Percentiles rank a stretch among this genome's conserved stretches.
These are phyloP conservation scores for Fistularia tabacaria DNA, from an alignment of 2,797 vertebrate species.

Conservation along the genomic window DNA sequence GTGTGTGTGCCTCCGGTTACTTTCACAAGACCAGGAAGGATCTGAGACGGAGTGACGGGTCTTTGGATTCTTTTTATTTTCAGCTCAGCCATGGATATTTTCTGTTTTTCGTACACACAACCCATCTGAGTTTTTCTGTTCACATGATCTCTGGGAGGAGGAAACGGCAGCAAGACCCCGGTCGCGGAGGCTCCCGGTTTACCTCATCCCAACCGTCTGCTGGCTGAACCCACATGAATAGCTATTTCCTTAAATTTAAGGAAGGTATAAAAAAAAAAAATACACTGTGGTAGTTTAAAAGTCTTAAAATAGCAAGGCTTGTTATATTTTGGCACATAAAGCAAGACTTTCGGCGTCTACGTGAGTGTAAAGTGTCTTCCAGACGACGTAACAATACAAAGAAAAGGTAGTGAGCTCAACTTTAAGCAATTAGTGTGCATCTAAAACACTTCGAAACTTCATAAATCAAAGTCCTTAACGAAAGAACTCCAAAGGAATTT, in stretches of 20 bases:
- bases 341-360: too few species aligned
- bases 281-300: constrained; percentile 2
- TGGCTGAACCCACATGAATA: too few species aligned
- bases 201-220: too few species aligned
- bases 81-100: constrained; percentile 22
- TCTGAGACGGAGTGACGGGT: constrained; percentile 20
- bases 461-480: constrained; percentile 3
- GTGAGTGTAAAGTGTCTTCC: not conserved
- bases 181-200: too few species aligned
- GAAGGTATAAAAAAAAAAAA: constrained; percentile 16
- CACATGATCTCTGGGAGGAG: constrained; percentile 20
- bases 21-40: too few species aligned
- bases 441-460: constrained; percentile 20
- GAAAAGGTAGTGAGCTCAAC: constrained; percentile 6
- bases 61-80: constrained; percentile 46
- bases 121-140: not conserved
- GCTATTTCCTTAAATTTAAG: not conserved
- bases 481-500: too few species aligned
- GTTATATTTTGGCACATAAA: constrained; percentile 1
- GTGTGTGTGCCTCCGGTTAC: too few species aligned
- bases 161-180: not conserved
- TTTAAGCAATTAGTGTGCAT: constrained; percentile 6
- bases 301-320: too few species aligned
- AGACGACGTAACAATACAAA: not conserved
- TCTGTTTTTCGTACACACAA: constrained; percentile 14